These are phyloP conservation scores for Archocentrus centrarchus DNA, from an alignment of 2,113 vertebrate species.

Conservation along the genomic window DNA sequence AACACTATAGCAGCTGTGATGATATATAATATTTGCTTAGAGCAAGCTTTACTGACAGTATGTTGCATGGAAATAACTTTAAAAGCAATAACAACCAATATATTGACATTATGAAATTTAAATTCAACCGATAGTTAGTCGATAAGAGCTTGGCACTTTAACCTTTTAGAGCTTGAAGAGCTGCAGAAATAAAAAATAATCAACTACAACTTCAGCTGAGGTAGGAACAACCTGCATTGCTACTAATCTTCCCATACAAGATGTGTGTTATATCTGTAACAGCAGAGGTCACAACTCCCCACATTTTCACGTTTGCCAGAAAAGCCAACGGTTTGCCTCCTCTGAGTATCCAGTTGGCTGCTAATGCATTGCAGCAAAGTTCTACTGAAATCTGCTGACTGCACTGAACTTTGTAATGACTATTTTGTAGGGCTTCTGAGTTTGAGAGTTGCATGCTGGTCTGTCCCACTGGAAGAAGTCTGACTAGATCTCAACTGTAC, in stretches of 20 bases:
- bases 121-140: neutral
- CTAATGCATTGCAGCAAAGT: slow-evolving; percentile 45
- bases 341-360: slow-evolving; percentile 40
- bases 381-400: slow-evolving; percentile 68
- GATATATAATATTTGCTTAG: neutral
- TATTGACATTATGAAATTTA: neutral
- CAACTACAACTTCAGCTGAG: neutral
- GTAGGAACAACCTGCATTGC: neutral
- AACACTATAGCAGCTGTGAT: neutral
- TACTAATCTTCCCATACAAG: slow-evolving; percentile 17
- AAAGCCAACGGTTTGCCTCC: slow-evolving; percentile 43
- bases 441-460: slow-evolving; percentile 38
- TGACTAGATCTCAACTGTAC: slow-evolving; percentile 46
- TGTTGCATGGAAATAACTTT: neutral
- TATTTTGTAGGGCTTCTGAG: slow-evolving; percentile 59
- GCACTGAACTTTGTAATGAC: slow-evolving; percentile 66
- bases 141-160: no score
- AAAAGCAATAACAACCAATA: neutral
- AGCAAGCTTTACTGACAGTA: neutral
- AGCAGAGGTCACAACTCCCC: slow-evolving; percentile 52
- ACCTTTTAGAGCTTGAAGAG: neutral
- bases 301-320: slow-evolving; percentile 31
- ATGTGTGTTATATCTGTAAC: slow-evolving; percentile 15
- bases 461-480: slow-evolving; percentile 44
- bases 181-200: neutral